phyloP scores from a whole-genome alignment of 2,797 vertebrate species.

The Lates japonicus region DNA sequence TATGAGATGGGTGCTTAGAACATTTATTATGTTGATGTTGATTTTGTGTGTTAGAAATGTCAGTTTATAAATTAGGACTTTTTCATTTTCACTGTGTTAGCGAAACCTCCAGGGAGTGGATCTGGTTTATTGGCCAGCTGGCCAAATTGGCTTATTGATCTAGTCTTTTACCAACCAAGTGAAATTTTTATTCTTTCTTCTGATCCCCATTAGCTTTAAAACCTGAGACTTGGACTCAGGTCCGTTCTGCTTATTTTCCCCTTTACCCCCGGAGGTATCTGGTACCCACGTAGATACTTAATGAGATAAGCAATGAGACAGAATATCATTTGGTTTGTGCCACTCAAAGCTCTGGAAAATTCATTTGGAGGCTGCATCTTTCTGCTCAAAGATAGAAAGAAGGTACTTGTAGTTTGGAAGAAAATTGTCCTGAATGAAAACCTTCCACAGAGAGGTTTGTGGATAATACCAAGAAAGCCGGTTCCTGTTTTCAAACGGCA shows the following conservation, averaged over 20 bases:
- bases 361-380: neutral
- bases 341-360: neutral
- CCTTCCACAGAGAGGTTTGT: neutral
- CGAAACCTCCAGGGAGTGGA: conserved; percentile 18
- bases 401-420: neutral
- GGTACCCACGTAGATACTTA: neutral
- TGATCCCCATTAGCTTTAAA: conserved; percentile 54
- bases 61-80: conserved; percentile 6
- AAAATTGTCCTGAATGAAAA: neutral
- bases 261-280: conserved; percentile 20
- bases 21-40: neutral
- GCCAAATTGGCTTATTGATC: conserved; percentile 60
- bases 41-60: conserved; percentile 21
- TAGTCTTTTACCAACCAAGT: conserved; percentile 41
- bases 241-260: conserved; percentile 18
- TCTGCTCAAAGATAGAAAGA: conserved; percentile 2
- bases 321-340: conserved; percentile 23
- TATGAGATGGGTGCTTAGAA: neutral
- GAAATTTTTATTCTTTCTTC: conserved; percentile 33
- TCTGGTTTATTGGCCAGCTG: conserved; percentile 23
- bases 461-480: neutral
- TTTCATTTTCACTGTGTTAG: conserved; percentile 33
- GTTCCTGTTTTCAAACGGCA: neutral
- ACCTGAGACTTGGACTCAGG: conserved; percentile 14
- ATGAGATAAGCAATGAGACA: neutral